Base-by-base conservation (phyloP, 2,888 invertebrate genomes). In the Microctonus aethiopoides region DNA sequence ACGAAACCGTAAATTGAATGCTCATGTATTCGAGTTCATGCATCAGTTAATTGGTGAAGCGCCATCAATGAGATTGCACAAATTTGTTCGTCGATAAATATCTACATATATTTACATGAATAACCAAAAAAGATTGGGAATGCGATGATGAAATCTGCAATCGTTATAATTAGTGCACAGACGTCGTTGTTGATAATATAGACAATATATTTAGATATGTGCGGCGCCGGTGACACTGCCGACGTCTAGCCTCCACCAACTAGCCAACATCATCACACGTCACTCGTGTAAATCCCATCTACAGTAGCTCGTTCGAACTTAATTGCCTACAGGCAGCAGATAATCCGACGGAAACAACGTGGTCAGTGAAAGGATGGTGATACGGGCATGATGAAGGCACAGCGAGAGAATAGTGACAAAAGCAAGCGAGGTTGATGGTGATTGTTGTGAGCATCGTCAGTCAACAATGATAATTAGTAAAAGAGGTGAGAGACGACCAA, bases 311-410 rank as follows among this genome's bases (percentile, higher is more conserved):
- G 68, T 71, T 69, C 65, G 39, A 57, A 74, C 74, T 73, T 72
- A 74, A 75, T 76, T 70, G 75, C 65, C 62, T 70, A 69, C 72
- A 75, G 70, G 51, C 72, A 61, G 60, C 34, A 34, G 63, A 71
- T 75, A 75, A 80, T 74, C 69, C 56, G n/a, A n/a, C n/a, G 62
- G 54, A 36, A 51, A 63, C 52, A 63, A 51, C 34, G 52, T 11
- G 63, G 13, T 65, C 26, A 26, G 56, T 65, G 36, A 9, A 16
- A 7, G 6, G 46, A 16, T 39, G 24, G 29, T 24, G 65, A 65
- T 65, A 65, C 54, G 65, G 65, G 56, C 16, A 24, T 36, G 41
- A 26, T 46, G n/a, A n/a, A 46, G 62, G 22, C 36, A 54, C 24
- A 36, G 6, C 46, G 16, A n/a, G 46, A 46, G 46, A 46, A 46